These are phyloP conservation scores for Samia ricini DNA, from an alignment of 1,140 invertebrate genomes.

Conservation along the genomic window DNA sequence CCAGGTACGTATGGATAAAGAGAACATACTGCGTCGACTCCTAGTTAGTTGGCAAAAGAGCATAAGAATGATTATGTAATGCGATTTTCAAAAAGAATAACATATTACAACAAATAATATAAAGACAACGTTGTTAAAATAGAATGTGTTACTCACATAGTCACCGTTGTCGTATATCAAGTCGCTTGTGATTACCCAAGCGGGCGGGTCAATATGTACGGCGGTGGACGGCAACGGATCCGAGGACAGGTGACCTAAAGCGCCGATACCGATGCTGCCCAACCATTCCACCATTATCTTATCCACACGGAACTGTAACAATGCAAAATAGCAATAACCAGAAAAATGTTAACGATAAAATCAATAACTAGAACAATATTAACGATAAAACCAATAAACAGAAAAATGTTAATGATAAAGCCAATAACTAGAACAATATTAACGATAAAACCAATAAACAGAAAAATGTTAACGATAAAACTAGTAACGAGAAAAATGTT, in stretches of 20 bases:
- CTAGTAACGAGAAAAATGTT: no score
- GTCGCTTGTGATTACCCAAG: constrained; percentile 46
- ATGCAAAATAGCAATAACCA: no score
- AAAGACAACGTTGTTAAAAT: not conserved
- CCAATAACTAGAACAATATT: no score
- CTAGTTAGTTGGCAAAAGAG: no score
- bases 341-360: no score
- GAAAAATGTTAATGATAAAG: no score
- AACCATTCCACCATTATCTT: constrained; percentile 44
- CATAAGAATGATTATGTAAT: not conserved
- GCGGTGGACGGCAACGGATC: constrained; percentile 40
- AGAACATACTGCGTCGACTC: no score
- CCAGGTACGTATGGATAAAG: no score
- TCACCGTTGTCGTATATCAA: constrained; percentile 36
- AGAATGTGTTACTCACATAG: constrained; percentile 32
- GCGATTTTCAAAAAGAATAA: not conserved
- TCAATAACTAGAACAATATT: no score
- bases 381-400: no score
- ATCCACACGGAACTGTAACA: constrained; percentile 60
- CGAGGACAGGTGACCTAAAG: constrained; percentile 35
- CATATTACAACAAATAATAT: not conserved
- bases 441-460: no score
- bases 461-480: no score
- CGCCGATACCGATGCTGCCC: constrained; percentile 51
- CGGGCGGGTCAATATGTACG: constrained; percentile 38